Evolutionary conservation across 2,888 invertebrate species (phyloP).

Genomic region (Lithophane socia): DNA sequence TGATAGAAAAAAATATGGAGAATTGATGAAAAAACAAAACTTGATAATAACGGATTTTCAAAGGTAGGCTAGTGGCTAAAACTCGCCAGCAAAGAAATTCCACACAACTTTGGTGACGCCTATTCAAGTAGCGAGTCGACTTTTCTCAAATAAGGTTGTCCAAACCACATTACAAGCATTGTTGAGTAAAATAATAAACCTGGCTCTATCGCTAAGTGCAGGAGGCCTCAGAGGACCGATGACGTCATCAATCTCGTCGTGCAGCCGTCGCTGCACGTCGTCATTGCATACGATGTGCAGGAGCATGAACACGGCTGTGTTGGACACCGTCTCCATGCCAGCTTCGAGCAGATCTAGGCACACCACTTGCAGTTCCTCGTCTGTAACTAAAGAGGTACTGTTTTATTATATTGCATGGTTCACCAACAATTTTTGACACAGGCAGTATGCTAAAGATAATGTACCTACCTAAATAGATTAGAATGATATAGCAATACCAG

Average conservation of each 20-base stretch:
- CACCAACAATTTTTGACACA: neutral
- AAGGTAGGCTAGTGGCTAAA: too few relatives aligned
- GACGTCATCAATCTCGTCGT: conserved; percentile 91
- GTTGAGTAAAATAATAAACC: conserved; percentile 72
- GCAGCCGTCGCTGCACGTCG: conserved; percentile 90
- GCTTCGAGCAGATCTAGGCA: conserved; percentile 93
- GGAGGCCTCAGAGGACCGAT: conserved; percentile 90
- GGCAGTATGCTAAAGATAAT: neutral
- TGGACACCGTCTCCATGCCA: conserved; percentile 93
- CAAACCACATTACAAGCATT: too few relatives aligned
- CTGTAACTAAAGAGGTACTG: conserved; percentile 73
- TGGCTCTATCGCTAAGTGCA: conserved; percentile 88
- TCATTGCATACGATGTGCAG: conserved; percentile 90
- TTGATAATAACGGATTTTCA: too few relatives aligned
- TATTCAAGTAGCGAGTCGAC: too few relatives aligned
- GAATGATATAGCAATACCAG: neutral
- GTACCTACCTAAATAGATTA: neutral
- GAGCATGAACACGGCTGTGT: conserved; percentile 91
- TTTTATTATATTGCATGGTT: neutral
- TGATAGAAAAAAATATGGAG: too few relatives aligned
- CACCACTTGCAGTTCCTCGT: conserved; percentile 86
- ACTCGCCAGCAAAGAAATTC: too few relatives aligned
- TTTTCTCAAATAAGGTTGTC: too few relatives aligned
- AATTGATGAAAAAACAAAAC: too few relatives aligned
- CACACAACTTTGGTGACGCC: too few relatives aligned